Base-by-base conservation (phyloP, 2,888 invertebrate genomes). In the Colostygia pectinataria region DNA sequence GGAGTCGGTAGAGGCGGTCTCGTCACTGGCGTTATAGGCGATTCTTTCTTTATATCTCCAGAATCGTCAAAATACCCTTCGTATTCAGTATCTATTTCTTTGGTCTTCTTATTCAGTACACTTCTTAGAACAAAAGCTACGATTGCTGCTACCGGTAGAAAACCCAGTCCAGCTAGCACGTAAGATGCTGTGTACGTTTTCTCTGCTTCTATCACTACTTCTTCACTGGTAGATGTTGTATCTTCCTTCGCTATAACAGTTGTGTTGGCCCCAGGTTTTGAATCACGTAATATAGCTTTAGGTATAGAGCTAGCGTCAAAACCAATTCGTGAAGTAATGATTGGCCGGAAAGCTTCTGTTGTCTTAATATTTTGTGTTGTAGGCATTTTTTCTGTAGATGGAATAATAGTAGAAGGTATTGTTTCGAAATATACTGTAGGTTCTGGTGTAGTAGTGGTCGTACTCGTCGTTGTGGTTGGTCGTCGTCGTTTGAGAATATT, bases 1-100 rank as follows among this genome's bases (percentile, higher is more conserved):
- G 90, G 90, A 10, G 91, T 82, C 0, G 91, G 90, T 53, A 91
- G 65, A 7, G 91, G 91, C n/a, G 92, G 90, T 51, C 92, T 84
- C 37, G 92, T 92, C 10, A 92, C 91, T 20, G 90, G 90, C 10
- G 90, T 91, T 47, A 91, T 88, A 2, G 86, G 88, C 6, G 90
- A 85, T 53, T 91, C 90, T 43, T 91, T 90, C 56, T 91, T 91
- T 18, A 89, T 73, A 41, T 90, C 90, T 40, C 91, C 88, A 41
- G 91, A 85, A 54, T 93, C 93, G 1, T 92, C 91, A 32, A 92
- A 92, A 58, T 92, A 93, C 0, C 92, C 92, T 63, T 93, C 92
- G 46, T 93, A 92, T 56, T 92, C 93, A 1, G 90, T 83, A 55
- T 92, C 92, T 46, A 91, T 77, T 50, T 90, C 90, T 80, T 91